phyloP scores from a whole-genome alignment of 1,140 invertebrate genomes.

The Mycetomoellerius zeteki region DNA sequence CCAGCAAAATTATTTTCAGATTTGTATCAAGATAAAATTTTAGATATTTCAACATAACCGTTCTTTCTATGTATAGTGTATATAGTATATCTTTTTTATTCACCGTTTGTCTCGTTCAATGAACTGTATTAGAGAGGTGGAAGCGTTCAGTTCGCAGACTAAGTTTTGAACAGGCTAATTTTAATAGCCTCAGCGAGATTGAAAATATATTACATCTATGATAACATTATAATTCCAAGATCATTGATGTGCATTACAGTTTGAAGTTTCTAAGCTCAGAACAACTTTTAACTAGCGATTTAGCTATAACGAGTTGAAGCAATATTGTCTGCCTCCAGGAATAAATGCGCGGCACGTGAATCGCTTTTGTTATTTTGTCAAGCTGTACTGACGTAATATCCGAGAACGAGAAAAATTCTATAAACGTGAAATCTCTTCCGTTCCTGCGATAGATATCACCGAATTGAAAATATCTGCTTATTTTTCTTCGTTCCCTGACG shows the following conservation, averaged over 20 bases:
- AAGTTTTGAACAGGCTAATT: not conserved
- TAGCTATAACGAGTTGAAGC: not conserved
- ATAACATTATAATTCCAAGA: not conserved
- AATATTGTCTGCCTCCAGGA: not conserved
- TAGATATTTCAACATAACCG: too few relatives aligned
- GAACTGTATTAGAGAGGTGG: too few relatives aligned
- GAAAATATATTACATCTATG: not conserved
- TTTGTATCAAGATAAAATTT: too few relatives aligned
- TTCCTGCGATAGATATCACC: slow-evolving; percentile 29
- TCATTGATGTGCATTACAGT: not conserved
- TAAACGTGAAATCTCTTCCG: slow-evolving; percentile 19
- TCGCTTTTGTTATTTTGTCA: slow-evolving; percentile 19
- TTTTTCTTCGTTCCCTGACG: not conserved
- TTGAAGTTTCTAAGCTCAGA: not conserved
- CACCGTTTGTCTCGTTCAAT: too few relatives aligned
- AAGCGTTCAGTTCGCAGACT: too few relatives aligned
- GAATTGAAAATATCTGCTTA: slow-evolving; percentile 47
- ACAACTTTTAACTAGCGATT: not conserved
- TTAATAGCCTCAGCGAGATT: not conserved
- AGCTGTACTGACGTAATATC: not conserved
- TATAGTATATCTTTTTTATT: too few relatives aligned
- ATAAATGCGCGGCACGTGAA: not conserved
- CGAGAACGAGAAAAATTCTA: not conserved
- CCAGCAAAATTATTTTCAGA: too few relatives aligned
- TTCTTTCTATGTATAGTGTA: too few relatives aligned